A percentile compares a stretch with the other conserved stretches of the same genome.
Evolutionary conservation across 2,113 vertebrate species (phyloP).

Genomic region (Balaeniceps rex): DNA sequence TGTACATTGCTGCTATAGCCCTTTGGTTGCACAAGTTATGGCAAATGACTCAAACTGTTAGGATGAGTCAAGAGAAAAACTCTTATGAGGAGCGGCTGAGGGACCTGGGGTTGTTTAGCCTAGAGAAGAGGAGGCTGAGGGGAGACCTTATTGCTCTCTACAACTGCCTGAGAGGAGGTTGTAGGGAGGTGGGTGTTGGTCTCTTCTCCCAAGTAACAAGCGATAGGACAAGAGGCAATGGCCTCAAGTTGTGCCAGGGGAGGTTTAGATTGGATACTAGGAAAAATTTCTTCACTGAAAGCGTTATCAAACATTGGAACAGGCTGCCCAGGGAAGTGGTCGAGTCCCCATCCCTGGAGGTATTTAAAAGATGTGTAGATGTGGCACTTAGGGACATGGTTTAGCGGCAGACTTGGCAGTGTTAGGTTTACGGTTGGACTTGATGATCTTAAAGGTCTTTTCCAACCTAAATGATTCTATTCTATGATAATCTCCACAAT

Average conservation of each 20-base stretch:
- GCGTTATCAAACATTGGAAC: too few species aligned
- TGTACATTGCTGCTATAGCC: not conserved
- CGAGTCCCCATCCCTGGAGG: too few species aligned
- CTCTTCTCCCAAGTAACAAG: not conserved
- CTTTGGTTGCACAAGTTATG: not conserved
- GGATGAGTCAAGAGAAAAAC: not conserved
- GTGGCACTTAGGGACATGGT: too few species aligned
- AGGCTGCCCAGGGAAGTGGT: too few species aligned
- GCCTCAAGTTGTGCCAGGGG: too few species aligned
- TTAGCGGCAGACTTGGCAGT: too few species aligned
- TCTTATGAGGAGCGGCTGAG: not conserved
- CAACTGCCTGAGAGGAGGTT: not conserved
- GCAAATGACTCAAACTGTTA: not conserved
- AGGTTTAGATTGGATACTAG: too few species aligned
- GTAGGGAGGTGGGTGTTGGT: not conserved
- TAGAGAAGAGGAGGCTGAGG: not conserved
- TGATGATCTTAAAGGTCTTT: too few species aligned
- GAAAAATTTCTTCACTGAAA: too few species aligned
- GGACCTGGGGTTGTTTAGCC: not conserved
- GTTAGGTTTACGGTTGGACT: too few species aligned
- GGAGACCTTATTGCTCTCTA: not conserved
- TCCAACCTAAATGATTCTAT: not conserved
- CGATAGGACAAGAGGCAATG: not conserved
- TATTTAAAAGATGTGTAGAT: too few species aligned
- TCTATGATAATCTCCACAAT: not conserved